Base-by-base conservation (phyloP, 2,888 invertebrate species). In the Nomada fabriciana region DNA sequence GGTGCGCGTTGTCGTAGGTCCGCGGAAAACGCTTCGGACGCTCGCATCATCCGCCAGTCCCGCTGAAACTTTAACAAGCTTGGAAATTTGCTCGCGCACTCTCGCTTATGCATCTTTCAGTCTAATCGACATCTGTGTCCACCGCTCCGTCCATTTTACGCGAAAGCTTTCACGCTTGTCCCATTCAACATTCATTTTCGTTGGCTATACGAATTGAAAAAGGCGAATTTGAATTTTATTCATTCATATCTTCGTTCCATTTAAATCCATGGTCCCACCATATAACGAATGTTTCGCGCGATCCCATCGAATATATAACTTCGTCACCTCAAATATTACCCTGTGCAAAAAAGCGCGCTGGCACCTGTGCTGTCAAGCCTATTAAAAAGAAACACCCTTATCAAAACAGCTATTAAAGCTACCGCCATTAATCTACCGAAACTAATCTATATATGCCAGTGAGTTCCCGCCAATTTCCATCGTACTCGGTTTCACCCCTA, bases 21-120 rank as follows among this genome's bases (percentile, higher is more conserved):
- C 74, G 61, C 42, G 59, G 53, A 79, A 74, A 74, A 70, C 68
- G 73, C 47, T 23, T 15, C 42, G 13, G 1, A 20, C n/a, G 42
- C 18, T 15, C 60, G 5, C 36, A 23, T 52, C 29, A 15, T 43
- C 18, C 43, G 57, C 52, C 55, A 18, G 23, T 11, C 59, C 2
- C 2, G 36, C 52, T 80, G 80, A 80, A 80, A 73, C 20, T 79
- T 80, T 80, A 79, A 80, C 68, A 65, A 80, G 79, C 61, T 64
- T 55, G 55, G 63, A 63, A 72, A 80, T 79, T 79, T 52, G 67
- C 47, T 52, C 20, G 23, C 55, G 36, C n/a, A 53, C 43, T 3
- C 2, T 18, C 23, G 55, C 57, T 79, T 68, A 52, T 80, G 52
- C 73, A 80, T 73, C 52, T 73, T 78, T 73, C 15, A 73, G 42